Conservation (phyloP, 2,113 vertebrate species). For the Nansenia antarctica region DNA sequence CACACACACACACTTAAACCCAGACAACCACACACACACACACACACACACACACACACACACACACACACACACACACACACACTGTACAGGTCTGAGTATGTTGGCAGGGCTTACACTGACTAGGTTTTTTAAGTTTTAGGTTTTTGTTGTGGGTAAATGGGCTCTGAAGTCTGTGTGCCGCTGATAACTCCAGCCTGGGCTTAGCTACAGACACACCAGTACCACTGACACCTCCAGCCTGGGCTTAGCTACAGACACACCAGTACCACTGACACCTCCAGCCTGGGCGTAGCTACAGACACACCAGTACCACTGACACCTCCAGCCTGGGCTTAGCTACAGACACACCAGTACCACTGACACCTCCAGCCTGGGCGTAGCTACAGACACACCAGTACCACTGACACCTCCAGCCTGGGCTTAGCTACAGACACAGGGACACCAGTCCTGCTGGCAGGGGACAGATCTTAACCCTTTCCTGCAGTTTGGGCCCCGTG, state of each 20-base stretch:
- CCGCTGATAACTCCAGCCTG: not conserved
- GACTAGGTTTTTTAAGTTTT: not conserved
- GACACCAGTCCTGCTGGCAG: not conserved
- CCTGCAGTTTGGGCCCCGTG: not conserved
- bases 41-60: conserved; percentile 30
- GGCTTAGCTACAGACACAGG: not conserved
- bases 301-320: not conserved
- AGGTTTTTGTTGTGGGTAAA: not conserved
- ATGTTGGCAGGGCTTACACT: too few species aligned
- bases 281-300: not conserved
- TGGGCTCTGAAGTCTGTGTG: not conserved
- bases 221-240: not conserved
- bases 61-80: not conserved
- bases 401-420: not conserved
- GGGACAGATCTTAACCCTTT: not conserved
- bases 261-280: not conserved
- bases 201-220: not conserved
- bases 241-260: not conserved
- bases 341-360: not conserved
- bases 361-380: not conserved
- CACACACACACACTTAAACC: conserved; percentile 33
- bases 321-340: not conserved
- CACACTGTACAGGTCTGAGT: too few species aligned
- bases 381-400: not conserved
- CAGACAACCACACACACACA: conserved; percentile 39